A percentile compares a stretch with the other conserved stretches of the same genome.
phyloP scores from a whole-genome alignment of 2,113 vertebrate genomes.

The Mola mola region DNA sequence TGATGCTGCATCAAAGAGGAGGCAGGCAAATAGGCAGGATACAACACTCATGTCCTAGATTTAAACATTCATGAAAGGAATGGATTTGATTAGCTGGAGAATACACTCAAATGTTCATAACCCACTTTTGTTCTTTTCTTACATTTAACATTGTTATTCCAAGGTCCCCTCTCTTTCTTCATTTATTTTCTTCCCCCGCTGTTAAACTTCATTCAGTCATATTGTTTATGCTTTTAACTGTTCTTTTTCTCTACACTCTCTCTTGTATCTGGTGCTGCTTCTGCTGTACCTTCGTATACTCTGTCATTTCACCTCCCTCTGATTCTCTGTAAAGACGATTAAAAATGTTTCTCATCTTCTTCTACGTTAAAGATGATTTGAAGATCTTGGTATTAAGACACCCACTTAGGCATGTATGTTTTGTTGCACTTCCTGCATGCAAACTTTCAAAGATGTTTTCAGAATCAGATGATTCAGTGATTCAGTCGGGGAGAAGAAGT shows the following conservation, averaged over 20 bases:
- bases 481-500: neutral
- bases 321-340: conserved; percentile 29
- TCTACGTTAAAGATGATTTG: neutral
- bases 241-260: neutral
- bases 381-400: conserved; percentile 36
- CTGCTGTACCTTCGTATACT: conserved; percentile 12
- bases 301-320: conserved; percentile 30
- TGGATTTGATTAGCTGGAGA: conserved; percentile 13
- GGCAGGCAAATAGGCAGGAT: conserved; percentile 48
- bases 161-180: neutral
- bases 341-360: conserved; percentile 17
- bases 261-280: neutral
- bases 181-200: conserved; percentile 17
- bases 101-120: conserved; percentile 6
- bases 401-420: neutral
- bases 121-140: conserved; percentile 11
- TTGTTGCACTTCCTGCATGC: neutral
- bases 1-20: conserved; percentile 58
- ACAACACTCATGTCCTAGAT: conserved; percentile 63
- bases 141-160: conserved; percentile 25
- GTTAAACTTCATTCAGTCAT: conserved; percentile 8
- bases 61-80: conserved; percentile 43
- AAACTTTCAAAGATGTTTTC: conserved; percentile 43
- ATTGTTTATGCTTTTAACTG: conserved; percentile 14
- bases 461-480: conserved; percentile 47